Conservation (phyloP, 2,797 vertebrate species). For the Pangasius djambal region DNA sequence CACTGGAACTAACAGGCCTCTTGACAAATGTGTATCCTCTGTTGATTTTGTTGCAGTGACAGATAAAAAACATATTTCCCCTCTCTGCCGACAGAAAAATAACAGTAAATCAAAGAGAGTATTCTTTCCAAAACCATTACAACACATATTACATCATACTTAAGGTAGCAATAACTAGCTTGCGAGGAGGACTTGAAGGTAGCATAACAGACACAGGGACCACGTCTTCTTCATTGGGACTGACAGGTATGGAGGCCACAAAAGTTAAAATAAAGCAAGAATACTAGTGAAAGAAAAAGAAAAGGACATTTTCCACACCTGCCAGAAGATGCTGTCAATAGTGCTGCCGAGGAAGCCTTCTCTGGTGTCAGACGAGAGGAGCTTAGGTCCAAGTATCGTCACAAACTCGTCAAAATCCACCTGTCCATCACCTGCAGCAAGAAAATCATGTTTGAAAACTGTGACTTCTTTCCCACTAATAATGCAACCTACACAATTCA, state of each 20-base stretch:
- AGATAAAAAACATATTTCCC: neutral
- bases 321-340: slow-evolving; percentile 98
- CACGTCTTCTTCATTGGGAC: neutral
- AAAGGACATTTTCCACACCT: slow-evolving; percentile 75
- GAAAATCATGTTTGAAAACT: slow-evolving; percentile 7
- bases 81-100: neutral
- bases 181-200: neutral
- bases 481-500: neutral
- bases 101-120: neutral
- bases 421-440: slow-evolving; percentile 86
- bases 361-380: slow-evolving; percentile 91
- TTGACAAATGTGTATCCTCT: neutral
- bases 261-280: neutral
- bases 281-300: neutral
- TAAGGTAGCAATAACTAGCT: neutral
- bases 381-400: slow-evolving; percentile 97
- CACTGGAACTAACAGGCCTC: neutral
- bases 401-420: slow-evolving; percentile 97
- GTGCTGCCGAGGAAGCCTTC: slow-evolving; percentile 94
- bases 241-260: neutral
- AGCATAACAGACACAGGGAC: neutral
- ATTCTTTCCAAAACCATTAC: neutral
- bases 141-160: neutral
- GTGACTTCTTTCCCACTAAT: slow-evolving; percentile 13
- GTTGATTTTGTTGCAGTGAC: neutral